Evolutionary conservation across 2,113 vertebrate species (phyloP).

Genomic region (Steatornis caripensis): DNA sequence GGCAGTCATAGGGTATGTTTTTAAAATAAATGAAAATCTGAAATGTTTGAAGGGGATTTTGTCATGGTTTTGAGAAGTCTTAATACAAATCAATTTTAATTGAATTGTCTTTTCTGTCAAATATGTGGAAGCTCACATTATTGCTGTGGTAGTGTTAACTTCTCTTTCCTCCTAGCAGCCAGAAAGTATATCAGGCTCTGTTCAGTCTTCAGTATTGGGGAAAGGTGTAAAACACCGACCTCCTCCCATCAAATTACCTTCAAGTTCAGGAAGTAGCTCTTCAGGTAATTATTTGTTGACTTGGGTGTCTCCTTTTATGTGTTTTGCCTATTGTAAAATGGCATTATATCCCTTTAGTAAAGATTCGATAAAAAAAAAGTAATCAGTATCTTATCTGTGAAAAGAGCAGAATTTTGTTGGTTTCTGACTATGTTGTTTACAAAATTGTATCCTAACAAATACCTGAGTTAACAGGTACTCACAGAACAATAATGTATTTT

Average conservation of each 20-base stretch:
- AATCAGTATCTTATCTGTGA: neutral
- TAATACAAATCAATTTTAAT: neutral
- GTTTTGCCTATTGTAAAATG: neutral
- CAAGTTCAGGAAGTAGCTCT: constrained; percentile 85
- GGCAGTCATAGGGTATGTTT: neutral
- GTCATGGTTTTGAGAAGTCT: neutral
- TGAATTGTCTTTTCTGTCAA: neutral
- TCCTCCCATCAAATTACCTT: constrained; percentile 94
- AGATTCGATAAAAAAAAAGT: neutral
- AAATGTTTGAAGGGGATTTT: neutral
- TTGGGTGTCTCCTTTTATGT: neutral
- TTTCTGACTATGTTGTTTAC: neutral
- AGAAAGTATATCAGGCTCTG: constrained; percentile 82
- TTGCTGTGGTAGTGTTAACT: constrained; percentile 41
- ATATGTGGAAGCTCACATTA: neutral
- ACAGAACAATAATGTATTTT: neutral
- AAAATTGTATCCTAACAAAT: neutral
- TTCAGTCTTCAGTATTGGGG: constrained; percentile 90
- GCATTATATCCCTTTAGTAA: neutral
- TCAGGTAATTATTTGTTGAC: constrained; percentile 81
- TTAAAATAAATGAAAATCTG: neutral
- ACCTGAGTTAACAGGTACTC: neutral
- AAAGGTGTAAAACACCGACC: constrained; percentile 95
- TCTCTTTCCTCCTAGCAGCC: constrained; percentile 72
- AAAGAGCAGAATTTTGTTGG: neutral